Evolutionary conservation across 2,888 invertebrate species (phyloP), one percentile per base, ranked within the genome.

Genomic region (Drosophila picticornis): DNA sequence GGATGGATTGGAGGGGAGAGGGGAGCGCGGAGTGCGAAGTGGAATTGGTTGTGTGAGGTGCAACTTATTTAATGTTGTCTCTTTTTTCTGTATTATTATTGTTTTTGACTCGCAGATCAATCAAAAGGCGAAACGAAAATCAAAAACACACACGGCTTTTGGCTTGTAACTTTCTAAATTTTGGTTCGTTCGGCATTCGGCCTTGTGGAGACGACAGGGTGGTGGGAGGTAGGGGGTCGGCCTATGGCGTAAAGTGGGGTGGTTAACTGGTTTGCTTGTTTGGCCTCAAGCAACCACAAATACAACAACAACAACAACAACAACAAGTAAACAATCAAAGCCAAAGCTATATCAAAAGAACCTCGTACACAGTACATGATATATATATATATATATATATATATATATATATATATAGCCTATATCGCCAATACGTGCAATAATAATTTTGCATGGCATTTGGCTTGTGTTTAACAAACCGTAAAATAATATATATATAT

Each of bases 261-360:
- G 61, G 77, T 63, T 64, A 77, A 66, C 73, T 65, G 64, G 71
- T 64, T 67, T 72, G 43, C 64, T 46, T 34, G 36, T 53, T 67
- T 86, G 82, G 84, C 87, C 87, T 86, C 58, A 59, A 59, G 43
- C 58, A 36, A 25, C 32, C 31, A 32, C 31, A 67, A 43, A 22
- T 34, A 59, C 46, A 16, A 64, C 43, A 27, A 31, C 43, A 36
- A 40, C 40, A 34, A 57, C 50, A 56, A 62, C 51, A 40, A 60
- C 38, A 52, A 69, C 58, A 68, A 69, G 40, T 32, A 53, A 70
- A 72, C 75, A 78, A 65, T 57, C 78, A 81, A 83, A 75, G 66
- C 36, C 25, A 40, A 52, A 29, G 46, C 32, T 27, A 36, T 27
- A 19, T n/a, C 4, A 29, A 7, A 27, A 57, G 29, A 29, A 29